phyloP scores from a whole-genome alignment of 2,888 invertebrate species.

The Melieria omissa region DNA sequence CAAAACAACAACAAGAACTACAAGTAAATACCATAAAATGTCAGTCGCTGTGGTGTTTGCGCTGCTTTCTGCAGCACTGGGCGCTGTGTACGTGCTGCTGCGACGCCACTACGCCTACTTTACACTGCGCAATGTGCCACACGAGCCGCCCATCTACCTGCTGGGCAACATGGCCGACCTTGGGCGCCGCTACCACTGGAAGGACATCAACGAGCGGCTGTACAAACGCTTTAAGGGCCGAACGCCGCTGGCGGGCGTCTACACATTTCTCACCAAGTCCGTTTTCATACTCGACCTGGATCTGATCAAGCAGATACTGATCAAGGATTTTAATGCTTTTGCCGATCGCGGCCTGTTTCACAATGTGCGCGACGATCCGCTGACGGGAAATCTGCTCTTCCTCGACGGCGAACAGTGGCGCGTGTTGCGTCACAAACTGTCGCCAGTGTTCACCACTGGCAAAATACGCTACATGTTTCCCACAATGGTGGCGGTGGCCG shows the following conservation, averaged over 20 bases:
- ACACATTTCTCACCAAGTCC: slow-evolving; percentile 41
- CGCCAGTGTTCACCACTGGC: slow-evolving; percentile 68
- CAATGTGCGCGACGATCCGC: slow-evolving; percentile 62
- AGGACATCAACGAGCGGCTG: slow-evolving; percentile 41
- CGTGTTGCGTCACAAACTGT: slow-evolving; percentile 64
- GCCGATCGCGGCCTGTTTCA: slow-evolving; percentile 59
- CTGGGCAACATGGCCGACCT: slow-evolving; percentile 54
- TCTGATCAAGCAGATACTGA: slow-evolving; percentile 51
- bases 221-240: slow-evolving; percentile 40
- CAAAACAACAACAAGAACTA: neutral
- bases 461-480: slow-evolving; percentile 68
- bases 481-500: slow-evolving; percentile 28
- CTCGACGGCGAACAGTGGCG: slow-evolving; percentile 67
- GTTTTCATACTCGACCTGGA: slow-evolving; percentile 50
- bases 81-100: slow-evolving; percentile 4
- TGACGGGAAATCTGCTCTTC: slow-evolving; percentile 58
- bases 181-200: slow-evolving; percentile 46
- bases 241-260: slow-evolving; percentile 53
- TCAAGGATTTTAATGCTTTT: slow-evolving; percentile 57
- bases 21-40: neutral
- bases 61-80: neutral
- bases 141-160: slow-evolving; percentile 45
- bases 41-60: neutral
- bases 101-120: slow-evolving; percentile 49
- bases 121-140: slow-evolving; percentile 48